These are phyloP conservation scores for Coreoperca whiteheadi DNA, from an alignment of 2,113 vertebrate genomes.

Conservation along the genomic window DNA sequence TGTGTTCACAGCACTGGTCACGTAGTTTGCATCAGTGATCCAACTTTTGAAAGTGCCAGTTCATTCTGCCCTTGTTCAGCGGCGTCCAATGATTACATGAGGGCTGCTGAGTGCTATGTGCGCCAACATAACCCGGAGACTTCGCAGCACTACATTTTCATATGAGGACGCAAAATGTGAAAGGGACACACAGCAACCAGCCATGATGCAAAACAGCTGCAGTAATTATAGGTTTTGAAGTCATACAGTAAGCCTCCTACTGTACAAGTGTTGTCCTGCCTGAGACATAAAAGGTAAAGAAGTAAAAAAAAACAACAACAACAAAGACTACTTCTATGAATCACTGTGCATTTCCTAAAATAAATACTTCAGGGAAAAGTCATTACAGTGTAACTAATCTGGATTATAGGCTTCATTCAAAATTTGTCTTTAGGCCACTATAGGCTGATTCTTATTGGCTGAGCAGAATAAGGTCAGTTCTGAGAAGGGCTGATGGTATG, in stretches of 20 bases:
- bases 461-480: slow-evolving; percentile 20
- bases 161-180: slow-evolving; percentile 20
- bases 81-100: slow-evolving; percentile 41
- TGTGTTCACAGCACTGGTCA: slow-evolving; percentile 69
- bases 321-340: not conserved
- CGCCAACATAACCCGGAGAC: slow-evolving; percentile 32
- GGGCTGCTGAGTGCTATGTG: slow-evolving; percentile 10
- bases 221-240: not conserved
- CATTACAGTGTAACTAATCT: not conserved
- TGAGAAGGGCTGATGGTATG: not conserved
- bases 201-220: slow-evolving; percentile 52
- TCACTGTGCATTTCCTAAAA: slow-evolving; percentile 8
- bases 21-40: slow-evolving; percentile 73
- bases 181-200: not conserved
- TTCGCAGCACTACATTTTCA: slow-evolving; percentile 44
- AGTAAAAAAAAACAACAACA: not conserved
- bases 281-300: not conserved
- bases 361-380: not conserved
- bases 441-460: slow-evolving; percentile 27
- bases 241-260: not conserved
- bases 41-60: slow-evolving; percentile 64
- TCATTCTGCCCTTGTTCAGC: slow-evolving; percentile 58
- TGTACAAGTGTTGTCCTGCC: not conserved
- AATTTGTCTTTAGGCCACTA: not conserved
- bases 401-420: slow-evolving; percentile 1